Conservation (phyloP, 2,113 vertebrate species). For the Grallaria varia region DNA sequence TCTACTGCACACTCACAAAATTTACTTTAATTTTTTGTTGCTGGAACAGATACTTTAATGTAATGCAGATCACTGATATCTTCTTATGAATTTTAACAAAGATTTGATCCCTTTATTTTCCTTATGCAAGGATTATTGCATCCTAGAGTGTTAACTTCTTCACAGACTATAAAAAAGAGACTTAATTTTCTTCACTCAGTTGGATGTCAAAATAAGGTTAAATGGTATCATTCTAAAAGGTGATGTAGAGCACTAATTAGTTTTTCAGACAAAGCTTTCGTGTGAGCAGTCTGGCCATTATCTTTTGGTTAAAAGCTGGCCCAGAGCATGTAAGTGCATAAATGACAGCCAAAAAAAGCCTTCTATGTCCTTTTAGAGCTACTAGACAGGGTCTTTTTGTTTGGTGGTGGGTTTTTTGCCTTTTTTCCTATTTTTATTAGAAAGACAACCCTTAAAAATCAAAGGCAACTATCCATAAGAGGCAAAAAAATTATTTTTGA, state of each 20-base stretch:
- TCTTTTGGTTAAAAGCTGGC: not conserved
- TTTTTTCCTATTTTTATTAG: not conserved
- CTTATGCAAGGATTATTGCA: not conserved
- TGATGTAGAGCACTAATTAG: not conserved
- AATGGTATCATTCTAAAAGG: not conserved
- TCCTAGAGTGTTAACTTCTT: not conserved
- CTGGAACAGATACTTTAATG: not conserved
- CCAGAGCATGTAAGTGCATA: not conserved
- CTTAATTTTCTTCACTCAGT: not conserved
- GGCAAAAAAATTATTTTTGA: not conserved
- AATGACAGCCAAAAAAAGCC: not conserved
- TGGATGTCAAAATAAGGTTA: not conserved
- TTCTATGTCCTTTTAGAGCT: not conserved
- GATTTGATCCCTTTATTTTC: not conserved
- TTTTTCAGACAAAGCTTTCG: not conserved
- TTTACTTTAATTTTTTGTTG: not conserved
- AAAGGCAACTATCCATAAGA: not conserved
- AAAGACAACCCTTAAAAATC: not conserved
- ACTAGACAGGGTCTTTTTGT: not conserved
- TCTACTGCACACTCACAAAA: not conserved
- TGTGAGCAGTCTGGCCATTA: not conserved
- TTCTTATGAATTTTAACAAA: not conserved
- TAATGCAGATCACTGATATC: not conserved
- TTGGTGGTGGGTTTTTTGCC: not conserved
- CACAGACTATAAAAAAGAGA: not conserved